Percentiles rank a stretch among this genome's conserved stretches.
Evolutionary conservation across 2,888 invertebrate genomes (phyloP).

Genomic region (Entomobrya multifasciata): DNA sequence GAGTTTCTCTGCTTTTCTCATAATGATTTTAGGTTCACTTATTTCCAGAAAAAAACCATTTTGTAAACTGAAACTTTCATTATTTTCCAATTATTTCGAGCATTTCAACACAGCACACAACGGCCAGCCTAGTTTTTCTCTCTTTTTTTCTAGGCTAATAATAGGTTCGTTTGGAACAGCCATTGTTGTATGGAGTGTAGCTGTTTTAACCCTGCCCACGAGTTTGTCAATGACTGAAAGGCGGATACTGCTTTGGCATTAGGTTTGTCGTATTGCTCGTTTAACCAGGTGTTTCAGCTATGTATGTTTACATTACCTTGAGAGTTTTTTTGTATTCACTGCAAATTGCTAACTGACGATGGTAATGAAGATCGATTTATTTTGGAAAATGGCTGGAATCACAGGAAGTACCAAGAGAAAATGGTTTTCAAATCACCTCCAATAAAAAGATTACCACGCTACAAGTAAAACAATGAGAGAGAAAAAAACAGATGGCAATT

Average conservation of each 20-base stretch:
- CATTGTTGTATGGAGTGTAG: no score
- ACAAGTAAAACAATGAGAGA: not conserved
- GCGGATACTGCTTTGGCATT: not conserved
- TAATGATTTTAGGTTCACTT: no score
- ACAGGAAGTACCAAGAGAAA: conserved; percentile 26
- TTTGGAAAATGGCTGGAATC: conserved; percentile 51
- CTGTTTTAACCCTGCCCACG: no score
- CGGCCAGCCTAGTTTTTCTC: conserved; percentile 4
- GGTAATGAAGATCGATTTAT: conserved; percentile 67
- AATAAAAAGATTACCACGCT: not conserved
- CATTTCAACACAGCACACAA: no score
- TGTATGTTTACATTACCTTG: not conserved
- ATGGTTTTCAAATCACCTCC: conserved; percentile 43
- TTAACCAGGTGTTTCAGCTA: no score
- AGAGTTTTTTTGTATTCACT: not conserved
- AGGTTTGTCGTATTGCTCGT: no score
- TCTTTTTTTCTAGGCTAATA: conserved; percentile 34
- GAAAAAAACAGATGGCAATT: not conserved
- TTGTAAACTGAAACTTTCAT: conserved; percentile 41
- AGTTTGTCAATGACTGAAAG: not conserved
- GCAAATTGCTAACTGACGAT: conserved; percentile 38
- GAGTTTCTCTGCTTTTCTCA: not conserved
- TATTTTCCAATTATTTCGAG: conserved; percentile 35
- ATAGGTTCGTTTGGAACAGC: conserved; percentile 17
- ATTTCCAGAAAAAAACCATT: conserved; percentile 19